A percentile compares a stretch with the other conserved stretches of the same genome.
Evolutionary conservation across 2,113 vertebrate genomes (phyloP).

Genomic region (Phrynosoma blainvillii): DNA sequence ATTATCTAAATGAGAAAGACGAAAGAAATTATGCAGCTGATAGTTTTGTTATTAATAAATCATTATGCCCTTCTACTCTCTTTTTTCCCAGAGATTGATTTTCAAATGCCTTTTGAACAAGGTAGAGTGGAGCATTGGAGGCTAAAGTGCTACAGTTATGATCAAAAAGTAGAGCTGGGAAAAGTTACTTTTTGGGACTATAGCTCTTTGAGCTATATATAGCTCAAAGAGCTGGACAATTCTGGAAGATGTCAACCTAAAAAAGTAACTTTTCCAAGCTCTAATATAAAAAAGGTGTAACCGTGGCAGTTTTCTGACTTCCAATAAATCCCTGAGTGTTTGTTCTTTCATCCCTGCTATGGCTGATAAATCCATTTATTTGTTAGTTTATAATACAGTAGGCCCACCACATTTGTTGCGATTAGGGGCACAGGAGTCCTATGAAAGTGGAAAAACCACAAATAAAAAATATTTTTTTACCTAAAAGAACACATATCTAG

Average conservation of each 20-base stretch:
- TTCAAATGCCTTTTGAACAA: background rate
- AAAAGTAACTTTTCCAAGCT: too few species aligned
- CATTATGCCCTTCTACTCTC: slow-evolving; percentile 35
- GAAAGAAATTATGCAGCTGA: slow-evolving; percentile 46
- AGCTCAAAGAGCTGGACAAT: too few species aligned
- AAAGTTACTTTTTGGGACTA: too few species aligned
- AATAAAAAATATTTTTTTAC: too few species aligned
- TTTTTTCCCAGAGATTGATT: background rate
- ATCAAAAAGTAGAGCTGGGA: background rate
- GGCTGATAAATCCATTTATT: background rate
- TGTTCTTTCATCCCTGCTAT: background rate
- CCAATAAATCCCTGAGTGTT: background rate
- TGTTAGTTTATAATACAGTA: background rate
- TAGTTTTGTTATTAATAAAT: slow-evolving; percentile 60
- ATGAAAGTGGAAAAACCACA: too few species aligned
- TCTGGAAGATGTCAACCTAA: too few species aligned
- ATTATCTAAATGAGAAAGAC: slow-evolving; percentile 54
- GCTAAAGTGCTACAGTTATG: background rate
- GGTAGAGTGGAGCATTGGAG: background rate
- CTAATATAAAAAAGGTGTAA: too few species aligned
- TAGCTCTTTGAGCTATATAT: too few species aligned
- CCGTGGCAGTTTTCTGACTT: background rate
- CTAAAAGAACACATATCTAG: too few species aligned
- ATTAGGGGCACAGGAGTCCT: too few species aligned
- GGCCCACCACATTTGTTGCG: too few species aligned